Percentiles rank a stretch among this genome's conserved stretches.
These are phyloP conservation scores for Astyanax mexicanus DNA, from an alignment of 2,797 vertebrate species.

Conservation along the genomic window DNA sequence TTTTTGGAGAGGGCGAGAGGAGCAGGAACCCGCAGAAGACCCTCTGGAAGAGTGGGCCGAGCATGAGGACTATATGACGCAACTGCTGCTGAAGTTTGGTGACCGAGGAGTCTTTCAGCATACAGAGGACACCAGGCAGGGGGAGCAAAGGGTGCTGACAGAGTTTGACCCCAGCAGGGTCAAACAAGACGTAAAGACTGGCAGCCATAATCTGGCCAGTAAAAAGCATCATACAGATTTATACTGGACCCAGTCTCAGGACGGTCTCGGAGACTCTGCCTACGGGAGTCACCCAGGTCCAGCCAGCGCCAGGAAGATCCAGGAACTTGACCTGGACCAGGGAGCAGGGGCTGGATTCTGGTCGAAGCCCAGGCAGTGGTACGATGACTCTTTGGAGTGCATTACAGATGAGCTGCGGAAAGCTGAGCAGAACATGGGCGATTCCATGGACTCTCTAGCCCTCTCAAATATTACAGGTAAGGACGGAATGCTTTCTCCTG, in stretches of 20 bases:
- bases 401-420: slow-evolving; percentile 89
- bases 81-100: slow-evolving; percentile 94
- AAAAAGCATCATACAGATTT: slow-evolving; percentile 92
- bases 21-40: slow-evolving; percentile 85
- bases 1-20: slow-evolving; percentile 68
- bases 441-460: slow-evolving; percentile 95
- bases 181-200: slow-evolving; percentile 66
- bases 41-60: slow-evolving; percentile 93
- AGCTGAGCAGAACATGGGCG: slow-evolving; percentile 85
- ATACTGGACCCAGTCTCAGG: slow-evolving; percentile 96
- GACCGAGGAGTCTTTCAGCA: slow-evolving; percentile 89
- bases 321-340: slow-evolving; percentile 91
- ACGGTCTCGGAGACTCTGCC: slow-evolving; percentile 94
- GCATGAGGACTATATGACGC: slow-evolving; percentile 98
- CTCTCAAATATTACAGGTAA: slow-evolving; percentile 97
- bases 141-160: slow-evolving; percentile 79
- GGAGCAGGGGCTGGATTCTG: slow-evolving; percentile 81
- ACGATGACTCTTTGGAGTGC: slow-evolving; percentile 91
- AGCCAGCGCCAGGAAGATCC: slow-evolving; percentile 92
- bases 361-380: slow-evolving; percentile 86
- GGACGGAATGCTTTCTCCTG: slow-evolving; percentile 1
- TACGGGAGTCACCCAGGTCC: slow-evolving; percentile 96
- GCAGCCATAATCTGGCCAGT: slow-evolving; percentile 80
- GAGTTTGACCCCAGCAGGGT: slow-evolving; percentile 73
- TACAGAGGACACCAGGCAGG: slow-evolving; percentile 70